Conservation (phyloP, 2,888 invertebrate species). For the Troides aeacus region DNA sequence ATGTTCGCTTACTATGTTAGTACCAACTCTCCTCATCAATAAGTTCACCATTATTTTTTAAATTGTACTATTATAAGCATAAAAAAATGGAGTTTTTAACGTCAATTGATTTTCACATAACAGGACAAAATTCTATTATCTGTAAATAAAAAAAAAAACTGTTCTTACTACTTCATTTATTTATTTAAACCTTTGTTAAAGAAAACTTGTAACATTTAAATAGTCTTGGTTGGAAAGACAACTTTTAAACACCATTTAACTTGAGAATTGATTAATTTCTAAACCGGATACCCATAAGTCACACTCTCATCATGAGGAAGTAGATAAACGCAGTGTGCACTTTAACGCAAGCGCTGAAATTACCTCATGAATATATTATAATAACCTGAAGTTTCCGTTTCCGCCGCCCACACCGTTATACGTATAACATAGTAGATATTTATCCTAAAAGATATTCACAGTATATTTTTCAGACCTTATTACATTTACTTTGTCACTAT, state of each 20-base stretch:
- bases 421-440: background rate
- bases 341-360: background rate
- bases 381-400: background rate
- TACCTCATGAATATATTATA: constrained; percentile 11
- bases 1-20: constrained; percentile 1
- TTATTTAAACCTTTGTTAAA: too few species aligned
- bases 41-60: background rate
- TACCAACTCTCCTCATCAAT: background rate
- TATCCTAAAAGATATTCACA: background rate
- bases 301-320: background rate
- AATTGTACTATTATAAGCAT: too few species aligned
- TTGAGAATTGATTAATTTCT: background rate
- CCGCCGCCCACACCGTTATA: background rate
- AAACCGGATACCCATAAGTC: background rate
- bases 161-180: too few species aligned
- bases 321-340: background rate
- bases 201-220: too few species aligned
- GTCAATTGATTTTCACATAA: too few species aligned
- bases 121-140: too few species aligned
- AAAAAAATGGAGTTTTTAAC: too few species aligned
- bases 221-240: too few species aligned
- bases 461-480: background rate
- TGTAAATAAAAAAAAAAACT: too few species aligned
- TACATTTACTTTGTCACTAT: too few species aligned
- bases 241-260: too few species aligned